Evolutionary conservation across 2,888 invertebrate genomes (phyloP), one percentile per base, ranked within the genome.

Genomic region (Hypena proboscidalis): DNA sequence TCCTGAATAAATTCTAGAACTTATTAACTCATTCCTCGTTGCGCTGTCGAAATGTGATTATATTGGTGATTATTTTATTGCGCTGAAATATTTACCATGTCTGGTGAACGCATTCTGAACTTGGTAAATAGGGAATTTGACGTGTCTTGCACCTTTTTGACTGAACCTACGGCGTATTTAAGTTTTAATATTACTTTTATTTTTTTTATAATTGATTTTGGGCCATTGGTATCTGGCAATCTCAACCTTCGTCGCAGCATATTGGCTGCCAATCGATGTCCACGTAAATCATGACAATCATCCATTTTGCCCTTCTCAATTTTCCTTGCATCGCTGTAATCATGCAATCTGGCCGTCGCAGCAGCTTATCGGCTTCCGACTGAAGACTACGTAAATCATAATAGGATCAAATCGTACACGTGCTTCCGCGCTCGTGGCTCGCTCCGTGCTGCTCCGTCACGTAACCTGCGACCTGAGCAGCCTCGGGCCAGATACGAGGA

Each of bases 361-460:
- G 8, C 23, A 38, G 10, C 15, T 21, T 26, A 35, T 25, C 36
- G 25, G 25, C 23, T 36, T 42, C 31, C 15, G 21, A 11, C 9
- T 5, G 1, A 20, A 7, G n/a, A n/a, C 9, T 29, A 20, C 49
- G 40, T 60, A 63, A 55, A 55, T 63, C 57, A 57, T 63, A 63
- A 60, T 63, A 47, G 50, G 63, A 63, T 63, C 50, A 41, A 13
- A 9, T 42, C 22, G 11, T 21, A 26, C 63, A 58, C 53, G 60
- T 63, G 63, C 52, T 60, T 60, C 52, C 43, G 58, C 42, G 39
- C 61, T 32, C 58, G 60, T 59, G 63, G 25, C 47, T 15, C 11
- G 39, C 36, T 58, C 41, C 54, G 56, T 48, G 60, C 29, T 41
- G 49, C 23, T 7, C 33, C 23, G 37, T 51, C 61, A 51, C 56